phyloP scores from a whole-genome alignment of 2,888 invertebrate genomes.

The Leucophenga montana region DNA sequence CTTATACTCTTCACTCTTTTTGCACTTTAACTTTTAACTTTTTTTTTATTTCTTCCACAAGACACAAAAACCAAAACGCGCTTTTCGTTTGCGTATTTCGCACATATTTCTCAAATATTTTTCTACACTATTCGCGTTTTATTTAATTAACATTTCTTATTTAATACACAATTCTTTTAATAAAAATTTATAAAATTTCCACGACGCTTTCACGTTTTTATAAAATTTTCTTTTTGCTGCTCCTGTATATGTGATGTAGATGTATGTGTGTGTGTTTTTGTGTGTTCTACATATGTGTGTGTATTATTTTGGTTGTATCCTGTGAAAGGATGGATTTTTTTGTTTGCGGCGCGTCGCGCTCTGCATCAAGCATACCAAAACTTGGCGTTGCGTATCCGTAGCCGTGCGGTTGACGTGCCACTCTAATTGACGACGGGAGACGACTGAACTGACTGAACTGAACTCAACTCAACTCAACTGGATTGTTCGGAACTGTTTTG shows the following conservation, averaged over 20 bases:
- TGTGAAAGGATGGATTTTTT: slow-evolving; percentile 55
- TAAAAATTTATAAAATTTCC: not conserved
- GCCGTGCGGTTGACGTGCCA: slow-evolving; percentile 42
- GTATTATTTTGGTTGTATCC: slow-evolving; percentile 64
- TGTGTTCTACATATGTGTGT: slow-evolving; percentile 46
- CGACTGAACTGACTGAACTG: slow-evolving; percentile 51
- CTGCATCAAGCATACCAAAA: slow-evolving; percentile 51
- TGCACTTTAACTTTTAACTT: too few relatives aligned
- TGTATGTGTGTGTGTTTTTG: slow-evolving; percentile 33
- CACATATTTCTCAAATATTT: not conserved
- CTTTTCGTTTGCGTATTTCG: not conserved
- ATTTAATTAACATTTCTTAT: slow-evolving; percentile 31
- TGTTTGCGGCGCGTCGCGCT: slow-evolving; percentile 50
- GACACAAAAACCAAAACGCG: not conserved
- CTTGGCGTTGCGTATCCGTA: not conserved
- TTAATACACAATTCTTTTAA: slow-evolving; percentile 24
- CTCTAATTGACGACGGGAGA: slow-evolving; percentile 71
- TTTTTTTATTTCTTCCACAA: not conserved
- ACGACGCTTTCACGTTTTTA: not conserved
- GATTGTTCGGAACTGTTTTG: slow-evolving; percentile 41
- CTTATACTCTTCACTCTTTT: slow-evolving; percentile 15
- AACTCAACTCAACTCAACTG: not conserved
- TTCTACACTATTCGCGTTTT: slow-evolving; percentile 1
- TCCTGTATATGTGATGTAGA: slow-evolving; percentile 32
- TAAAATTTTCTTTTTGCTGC: slow-evolving; percentile 15